These are phyloP conservation scores for Patella depressa DNA, from an alignment of 2,888 invertebrate genomes.

Conservation along the genomic window DNA sequence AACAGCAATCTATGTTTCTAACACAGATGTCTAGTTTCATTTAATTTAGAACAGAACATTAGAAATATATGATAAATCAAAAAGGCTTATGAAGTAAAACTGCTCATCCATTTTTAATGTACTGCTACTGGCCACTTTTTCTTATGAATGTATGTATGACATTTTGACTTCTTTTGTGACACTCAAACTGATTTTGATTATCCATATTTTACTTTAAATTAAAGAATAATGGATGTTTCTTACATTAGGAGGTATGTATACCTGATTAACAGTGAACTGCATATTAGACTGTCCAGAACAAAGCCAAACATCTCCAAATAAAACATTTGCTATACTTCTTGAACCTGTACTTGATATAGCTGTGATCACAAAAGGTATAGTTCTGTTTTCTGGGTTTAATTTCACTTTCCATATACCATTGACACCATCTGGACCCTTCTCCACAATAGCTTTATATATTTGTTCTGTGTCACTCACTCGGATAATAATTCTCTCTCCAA, in stretches of 20 bases:
- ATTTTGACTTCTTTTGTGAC: too few species aligned
- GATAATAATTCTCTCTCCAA: neutral
- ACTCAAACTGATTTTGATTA: too few species aligned
- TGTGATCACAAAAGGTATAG: constrained; percentile 45
- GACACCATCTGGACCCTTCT: neutral
- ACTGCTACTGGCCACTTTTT: too few species aligned
- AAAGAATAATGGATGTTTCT: too few species aligned
- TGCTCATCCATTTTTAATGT: too few species aligned
- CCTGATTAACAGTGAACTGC: constrained; percentile 58
- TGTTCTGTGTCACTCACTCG: neutral
- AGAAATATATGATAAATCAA: too few species aligned
- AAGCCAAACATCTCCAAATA: constrained; percentile 69
- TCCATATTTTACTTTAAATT: too few species aligned
- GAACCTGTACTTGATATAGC: constrained; percentile 34
- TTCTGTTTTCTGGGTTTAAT: constrained; percentile 26
- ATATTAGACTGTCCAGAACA: constrained; percentile 69
- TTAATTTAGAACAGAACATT: too few species aligned
- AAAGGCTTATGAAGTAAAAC: too few species aligned
- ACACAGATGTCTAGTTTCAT: too few species aligned
- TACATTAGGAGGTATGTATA: constrained; percentile 18
- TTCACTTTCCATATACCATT: constrained; percentile 5
- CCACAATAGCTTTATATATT: neutral
- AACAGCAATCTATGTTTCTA: too few species aligned
- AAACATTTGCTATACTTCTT: constrained; percentile 50
- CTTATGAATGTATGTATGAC: too few species aligned